Evolutionary conservation across 2,888 invertebrate species (phyloP).

Genomic region (Disparrhopalites patrizii): DNA sequence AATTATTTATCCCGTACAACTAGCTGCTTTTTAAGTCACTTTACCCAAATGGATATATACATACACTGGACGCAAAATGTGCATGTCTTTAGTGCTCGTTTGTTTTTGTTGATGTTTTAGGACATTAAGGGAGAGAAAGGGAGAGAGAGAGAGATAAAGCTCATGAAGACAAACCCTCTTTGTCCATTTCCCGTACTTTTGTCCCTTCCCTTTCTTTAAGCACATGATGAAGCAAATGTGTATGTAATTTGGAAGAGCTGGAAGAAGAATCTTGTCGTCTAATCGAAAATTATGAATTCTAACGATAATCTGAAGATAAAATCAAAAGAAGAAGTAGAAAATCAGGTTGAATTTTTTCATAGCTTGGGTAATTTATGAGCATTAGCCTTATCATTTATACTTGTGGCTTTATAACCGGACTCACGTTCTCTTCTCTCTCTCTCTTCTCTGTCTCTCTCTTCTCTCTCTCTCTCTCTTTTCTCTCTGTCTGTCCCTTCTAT

Average conservation of each 20-base stretch:
- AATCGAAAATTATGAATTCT: constrained; percentile 36
- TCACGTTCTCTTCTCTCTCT: constrained; percentile 15
- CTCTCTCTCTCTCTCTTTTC: background rate
- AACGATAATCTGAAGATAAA: constrained; percentile 30
- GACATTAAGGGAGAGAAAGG: background rate
- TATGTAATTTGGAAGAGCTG: no score
- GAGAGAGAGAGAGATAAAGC: constrained; percentile 16
- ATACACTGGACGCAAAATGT: no score
- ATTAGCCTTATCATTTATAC: constrained; percentile 34
- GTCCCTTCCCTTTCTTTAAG: no score
- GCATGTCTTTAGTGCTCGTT: no score
- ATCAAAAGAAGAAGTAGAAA: constrained; percentile 40
- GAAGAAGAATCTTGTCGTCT: constrained; percentile 28
- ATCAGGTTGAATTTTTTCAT: constrained; percentile 41
- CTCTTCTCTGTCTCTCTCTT: background rate
- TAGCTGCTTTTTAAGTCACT: no score
- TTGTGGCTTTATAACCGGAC: no score
- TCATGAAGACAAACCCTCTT: constrained; percentile 9
- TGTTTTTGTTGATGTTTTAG: no score
- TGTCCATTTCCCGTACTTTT: no score
- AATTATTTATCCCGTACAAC: background rate
- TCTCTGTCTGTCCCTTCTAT: background rate
- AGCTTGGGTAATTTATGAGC: constrained; percentile 36
- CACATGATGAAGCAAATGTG: no score
- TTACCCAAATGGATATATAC: no score